Evolutionary conservation across 2,113 vertebrate genomes (phyloP), one percentile per base, ranked within the genome.

Genomic region (Daphoenositta chrysoptera): DNA sequence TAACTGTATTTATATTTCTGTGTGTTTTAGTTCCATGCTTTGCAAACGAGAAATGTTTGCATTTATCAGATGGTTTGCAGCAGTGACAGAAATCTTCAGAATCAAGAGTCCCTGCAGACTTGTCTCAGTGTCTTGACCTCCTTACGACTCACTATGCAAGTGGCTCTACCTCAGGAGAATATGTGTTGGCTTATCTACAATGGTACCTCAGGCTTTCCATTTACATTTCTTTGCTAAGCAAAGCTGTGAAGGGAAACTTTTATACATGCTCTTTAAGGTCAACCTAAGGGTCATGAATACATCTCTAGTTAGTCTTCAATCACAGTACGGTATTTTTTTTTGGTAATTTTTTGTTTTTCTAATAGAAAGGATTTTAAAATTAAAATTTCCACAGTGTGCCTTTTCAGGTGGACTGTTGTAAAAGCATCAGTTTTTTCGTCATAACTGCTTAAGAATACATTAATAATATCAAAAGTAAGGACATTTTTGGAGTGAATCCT

Each of bases 131-230:
- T 99, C 91, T 92, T 99, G 96, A 96, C 97, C 19, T 98, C 97
- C 27, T 83, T 98, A 44, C 94, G 96, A 44, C 97, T 98, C n/a
- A 89, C 97, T 89, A 99, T 98, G 98, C 98, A 99, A 94, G 97
- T 97, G 76, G 97, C 98, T 64, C 96, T 99, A 15, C 98, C 98
- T 8, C 97, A 98, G 80, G 98, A 99, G 89, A 94, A 92, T 65
- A 98, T 99, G 11, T 99, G 98, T 93, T 99, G 98, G 98, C 95
- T 98, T 33, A 73, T 99, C 73, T 99, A 98, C 95, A 99, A 98
- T 18, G 98, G 98, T 99, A 98, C 4, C 48, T 68, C 27, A 47
- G 42, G 18, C 4, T 86, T 95, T 40, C 13, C 13, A 16, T 68
- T 94, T 92, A 24, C 14, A 42, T 89, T 92, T 81, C 30, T 94